These are phyloP conservation scores for Herminia tarsipennalis DNA, from an alignment of 2,888 invertebrate genomes.

Conservation along the genomic window DNA sequence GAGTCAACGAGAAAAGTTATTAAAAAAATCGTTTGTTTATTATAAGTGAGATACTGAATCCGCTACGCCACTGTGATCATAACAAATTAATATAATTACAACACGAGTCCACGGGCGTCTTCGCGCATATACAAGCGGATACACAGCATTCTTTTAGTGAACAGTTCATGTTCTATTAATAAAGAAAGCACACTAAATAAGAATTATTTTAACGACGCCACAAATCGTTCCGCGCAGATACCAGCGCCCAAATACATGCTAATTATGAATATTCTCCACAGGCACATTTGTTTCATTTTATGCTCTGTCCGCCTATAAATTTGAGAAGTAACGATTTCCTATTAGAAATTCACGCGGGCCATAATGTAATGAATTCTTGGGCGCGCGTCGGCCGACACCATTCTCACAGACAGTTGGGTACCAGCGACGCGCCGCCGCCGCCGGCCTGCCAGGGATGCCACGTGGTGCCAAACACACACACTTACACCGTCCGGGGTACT, in stretches of 20 bases:
- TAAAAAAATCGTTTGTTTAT: too few relatives aligned
- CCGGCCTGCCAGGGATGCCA: background rate
- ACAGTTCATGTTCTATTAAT: background rate
- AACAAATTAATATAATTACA: too few relatives aligned
- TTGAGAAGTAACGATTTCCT: conserved; percentile 16
- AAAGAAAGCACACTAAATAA: conserved; percentile 4
- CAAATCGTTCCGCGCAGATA: conserved; percentile 3
- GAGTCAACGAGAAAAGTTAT: too few relatives aligned
- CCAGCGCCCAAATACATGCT: conserved; percentile 11
- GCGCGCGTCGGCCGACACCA: conserved; percentile 12
- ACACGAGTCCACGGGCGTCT: too few relatives aligned
- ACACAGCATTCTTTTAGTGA: background rate
- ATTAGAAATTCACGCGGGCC: conserved; percentile 21
- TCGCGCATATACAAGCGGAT: too few relatives aligned
- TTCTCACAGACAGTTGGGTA: conserved; percentile 34
- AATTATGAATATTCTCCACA: conserved; percentile 7
- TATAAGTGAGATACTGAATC: too few relatives aligned
- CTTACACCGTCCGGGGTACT: background rate
- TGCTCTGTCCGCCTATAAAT: conserved; percentile 11
- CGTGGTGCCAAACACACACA: conserved; percentile 7
- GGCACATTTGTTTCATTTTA: conserved; percentile 6
- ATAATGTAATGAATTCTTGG: conserved; percentile 16
- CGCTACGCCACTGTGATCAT: too few relatives aligned
- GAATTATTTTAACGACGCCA: background rate
- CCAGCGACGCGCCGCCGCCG: conserved; percentile 8